These are phyloP conservation scores for Eurystomus gularis DNA, from an alignment of 2,113 vertebrate genomes.

Conservation along the genomic window DNA sequence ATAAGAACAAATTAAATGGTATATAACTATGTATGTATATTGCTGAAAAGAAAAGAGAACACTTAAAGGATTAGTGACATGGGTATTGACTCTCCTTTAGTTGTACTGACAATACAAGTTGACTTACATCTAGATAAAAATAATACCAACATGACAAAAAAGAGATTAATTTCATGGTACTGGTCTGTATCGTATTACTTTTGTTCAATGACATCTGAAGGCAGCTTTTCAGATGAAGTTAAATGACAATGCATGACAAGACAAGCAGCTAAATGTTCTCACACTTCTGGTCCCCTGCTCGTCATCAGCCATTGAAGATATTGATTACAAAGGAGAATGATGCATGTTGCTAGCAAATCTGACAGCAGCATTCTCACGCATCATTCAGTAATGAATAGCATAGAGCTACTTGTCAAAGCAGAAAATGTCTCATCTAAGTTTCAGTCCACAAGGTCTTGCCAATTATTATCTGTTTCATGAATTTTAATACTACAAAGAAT, in stretches of 20 bases:
- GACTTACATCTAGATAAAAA: not conserved
- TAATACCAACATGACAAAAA: not conserved
- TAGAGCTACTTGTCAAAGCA: conserved; percentile 54
- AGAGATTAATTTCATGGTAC: conserved; percentile 35
- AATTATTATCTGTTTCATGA: conserved; percentile 23
- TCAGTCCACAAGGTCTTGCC: conserved; percentile 17
- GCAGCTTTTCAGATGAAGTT: conserved; percentile 46
- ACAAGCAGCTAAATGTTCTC: conserved; percentile 46
- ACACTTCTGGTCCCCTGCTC: not conserved
- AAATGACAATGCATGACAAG: conserved; percentile 40
- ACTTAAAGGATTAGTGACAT: not conserved
- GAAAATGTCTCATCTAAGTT: conserved; percentile 50
- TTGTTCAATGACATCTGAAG: conserved; percentile 24
- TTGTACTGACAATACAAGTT: not conserved
- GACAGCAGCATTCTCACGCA: conserved; percentile 45
- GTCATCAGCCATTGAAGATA: conserved; percentile 46
- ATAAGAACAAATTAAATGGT: not conserved
- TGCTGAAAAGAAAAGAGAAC: not conserved
- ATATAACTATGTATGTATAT: not conserved
- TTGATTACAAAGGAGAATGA: conserved; percentile 63
- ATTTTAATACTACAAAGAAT: conserved; percentile 15
- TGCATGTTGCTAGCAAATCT: conserved; percentile 38
- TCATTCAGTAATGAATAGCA: conserved; percentile 50
- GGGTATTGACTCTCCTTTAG: not conserved
- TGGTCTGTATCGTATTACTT: not conserved